Percentiles rank a stretch among this genome's conserved stretches.
Conservation (phyloP, 2,888 invertebrate genomes). For the Epirrhoe alternata region DNA sequence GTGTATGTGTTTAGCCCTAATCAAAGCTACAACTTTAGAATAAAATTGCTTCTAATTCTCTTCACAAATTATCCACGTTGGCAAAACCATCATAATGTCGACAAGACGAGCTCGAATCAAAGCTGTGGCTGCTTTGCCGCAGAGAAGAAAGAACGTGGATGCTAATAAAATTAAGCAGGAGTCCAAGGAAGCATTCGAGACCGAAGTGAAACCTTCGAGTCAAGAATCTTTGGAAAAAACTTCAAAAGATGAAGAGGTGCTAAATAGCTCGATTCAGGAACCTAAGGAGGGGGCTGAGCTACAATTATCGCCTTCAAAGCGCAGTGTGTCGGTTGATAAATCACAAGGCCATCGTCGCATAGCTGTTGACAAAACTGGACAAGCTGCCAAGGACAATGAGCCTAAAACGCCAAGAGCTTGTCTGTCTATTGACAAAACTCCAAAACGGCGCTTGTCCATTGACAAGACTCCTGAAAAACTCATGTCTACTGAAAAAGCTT, state of each 20-base stretch:
- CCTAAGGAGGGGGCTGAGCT: constrained; percentile 18
- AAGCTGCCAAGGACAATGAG: constrained; percentile 25
- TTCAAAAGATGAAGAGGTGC: background rate
- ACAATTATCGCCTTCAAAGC: constrained; percentile 17
- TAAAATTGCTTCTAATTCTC: background rate
- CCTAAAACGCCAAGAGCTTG: constrained; percentile 20
- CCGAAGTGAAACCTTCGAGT: constrained; percentile 56
- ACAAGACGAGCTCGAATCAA: constrained; percentile 90
- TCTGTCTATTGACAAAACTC: constrained; percentile 36
- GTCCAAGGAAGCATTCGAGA: constrained; percentile 53
- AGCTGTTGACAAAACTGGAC: constrained; percentile 41
- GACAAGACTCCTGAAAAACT: constrained; percentile 15
- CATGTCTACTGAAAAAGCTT: constrained; percentile 6
- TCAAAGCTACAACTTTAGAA: background rate
- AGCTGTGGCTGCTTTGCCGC: constrained; percentile 88
- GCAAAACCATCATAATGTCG: constrained; percentile 74
- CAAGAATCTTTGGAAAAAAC: constrained; percentile 45
- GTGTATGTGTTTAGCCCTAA: no score
- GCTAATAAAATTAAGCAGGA: constrained; percentile 49
- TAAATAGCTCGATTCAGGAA: constrained; percentile 18
- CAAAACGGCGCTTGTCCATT: constrained; percentile 24
- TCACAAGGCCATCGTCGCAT: constrained; percentile 41
- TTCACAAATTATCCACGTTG: constrained; percentile 26
- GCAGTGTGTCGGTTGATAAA: constrained; percentile 21
- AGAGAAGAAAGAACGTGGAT: constrained; percentile 73